Conservation (phyloP, 2,888 invertebrate species). For the Aphodius sticticus region DNA sequence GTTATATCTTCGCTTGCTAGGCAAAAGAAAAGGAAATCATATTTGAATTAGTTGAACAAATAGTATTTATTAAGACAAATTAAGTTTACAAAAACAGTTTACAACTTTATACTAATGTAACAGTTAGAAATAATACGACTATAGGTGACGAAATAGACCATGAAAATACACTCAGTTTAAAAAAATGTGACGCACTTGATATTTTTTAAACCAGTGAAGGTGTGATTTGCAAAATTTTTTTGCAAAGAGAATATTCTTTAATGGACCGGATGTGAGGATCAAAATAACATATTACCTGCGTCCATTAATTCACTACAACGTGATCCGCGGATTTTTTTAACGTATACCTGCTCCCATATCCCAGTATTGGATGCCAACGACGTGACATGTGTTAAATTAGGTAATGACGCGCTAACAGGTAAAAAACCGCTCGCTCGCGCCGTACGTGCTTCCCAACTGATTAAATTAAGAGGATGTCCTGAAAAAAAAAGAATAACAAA, state of each 20-base stretch:
- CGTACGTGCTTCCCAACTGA: not conserved
- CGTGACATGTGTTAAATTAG: conserved; percentile 4
- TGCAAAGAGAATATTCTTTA: not conserved
- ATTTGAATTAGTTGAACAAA: too few species aligned
- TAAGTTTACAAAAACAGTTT: too few species aligned
- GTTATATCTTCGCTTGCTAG: too few species aligned
- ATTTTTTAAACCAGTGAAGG: too few species aligned
- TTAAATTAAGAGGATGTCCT: conserved; percentile 4
- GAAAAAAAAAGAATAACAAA: not conserved
- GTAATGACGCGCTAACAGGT: not conserved
- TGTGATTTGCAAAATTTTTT: too few species aligned
- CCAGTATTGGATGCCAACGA: not conserved
- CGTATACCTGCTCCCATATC: not conserved
- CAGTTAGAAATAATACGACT: too few species aligned
- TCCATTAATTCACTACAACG: not conserved
- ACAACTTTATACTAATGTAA: too few species aligned
- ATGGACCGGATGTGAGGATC: not conserved
- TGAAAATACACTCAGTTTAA: too few species aligned
- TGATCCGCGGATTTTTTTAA: not conserved
- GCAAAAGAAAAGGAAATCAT: too few species aligned
- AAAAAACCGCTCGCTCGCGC: not conserved
- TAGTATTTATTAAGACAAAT: too few species aligned
- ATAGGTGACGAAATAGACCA: too few species aligned
- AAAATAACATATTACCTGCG: not conserved
- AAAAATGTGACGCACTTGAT: too few species aligned